Conservation (phyloP, 2,888 invertebrate species). For the Aphidius colemani region DNA sequence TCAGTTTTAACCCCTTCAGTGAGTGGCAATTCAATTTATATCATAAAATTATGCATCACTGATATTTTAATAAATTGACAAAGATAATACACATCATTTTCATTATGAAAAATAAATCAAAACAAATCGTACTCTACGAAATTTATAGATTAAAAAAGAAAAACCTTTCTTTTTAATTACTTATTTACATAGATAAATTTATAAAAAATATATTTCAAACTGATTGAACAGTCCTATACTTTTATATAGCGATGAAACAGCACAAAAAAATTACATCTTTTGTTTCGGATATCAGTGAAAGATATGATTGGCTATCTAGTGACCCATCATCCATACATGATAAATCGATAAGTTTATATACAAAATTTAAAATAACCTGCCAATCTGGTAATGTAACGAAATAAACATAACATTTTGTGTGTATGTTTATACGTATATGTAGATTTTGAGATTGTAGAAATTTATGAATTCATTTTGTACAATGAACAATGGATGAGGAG, state of each 20-base stretch:
- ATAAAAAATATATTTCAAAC: no score
- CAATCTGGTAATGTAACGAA: not conserved
- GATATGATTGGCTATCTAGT: not conserved
- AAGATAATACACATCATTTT: no score
- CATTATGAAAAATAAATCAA: no score
- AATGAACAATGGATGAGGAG: conserved; percentile 1
- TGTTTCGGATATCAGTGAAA: no score
- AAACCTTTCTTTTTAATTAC: no score
- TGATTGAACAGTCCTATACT: not conserved
- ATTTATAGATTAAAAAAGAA: no score
- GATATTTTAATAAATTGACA: no score
- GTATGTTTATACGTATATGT: no score
- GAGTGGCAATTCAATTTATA: conserved; percentile 53
- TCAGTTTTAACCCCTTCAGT: conserved; percentile 9
- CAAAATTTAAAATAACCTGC: not conserved
- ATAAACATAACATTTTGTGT: not conserved
- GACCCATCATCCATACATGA: not conserved
- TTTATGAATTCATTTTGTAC: not conserved
- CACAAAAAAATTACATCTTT: not conserved
- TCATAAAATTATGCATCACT: conserved; percentile 48
- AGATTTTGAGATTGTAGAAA: not conserved
- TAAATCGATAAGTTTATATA: conserved; percentile 14
- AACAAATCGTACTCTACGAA: no score
- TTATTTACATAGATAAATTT: no score
- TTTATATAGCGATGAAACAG: not conserved